Evolutionary conservation across 1,140 invertebrate genomes (phyloP), one percentile per base, ranked within the genome.

Genomic region (Zeugodacus cucurbitae): DNA sequence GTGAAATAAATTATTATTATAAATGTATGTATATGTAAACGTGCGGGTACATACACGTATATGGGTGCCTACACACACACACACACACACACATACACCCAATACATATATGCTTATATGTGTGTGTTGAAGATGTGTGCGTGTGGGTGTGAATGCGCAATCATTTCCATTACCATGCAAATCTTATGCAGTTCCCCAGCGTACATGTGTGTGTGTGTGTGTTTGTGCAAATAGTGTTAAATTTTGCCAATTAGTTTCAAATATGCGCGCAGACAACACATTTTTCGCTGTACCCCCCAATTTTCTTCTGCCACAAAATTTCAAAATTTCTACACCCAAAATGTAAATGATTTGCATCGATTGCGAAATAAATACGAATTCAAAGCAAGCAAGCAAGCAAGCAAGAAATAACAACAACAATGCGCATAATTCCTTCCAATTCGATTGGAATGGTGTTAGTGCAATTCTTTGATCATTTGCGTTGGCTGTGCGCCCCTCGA

Each of bases 381-480:
- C 8, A 22, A 82, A 54, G 41, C 10, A 82, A 82, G 34, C 37
- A 48, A 48, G 14, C 5, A 62, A 78, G n/a, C 8, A 34, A 70
- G 32, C 64, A 34, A 3, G 26, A 20, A 78, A 22, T 29, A 41
- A 22, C 22, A 78, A 78, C 70, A 41, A 78, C 70, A 78, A 78
- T 2, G 1, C 1, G n/a, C n/a, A 82, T 8, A 48, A 82, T 82
- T 82, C 74, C 74, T 82, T 82, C 74, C 74, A 82, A 82, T 29
- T 82, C 2, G 14, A 82, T 82, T 82, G 74, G 74, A 82, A 82
- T 82, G 74, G 74, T 82, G 74, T 82, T 82, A 48, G 37, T 82
- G 74, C 74, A 29, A 48, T 82, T 82, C 41, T 48, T 82, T 82
- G 37, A 48, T 82, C 22, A 82, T 82, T 82, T 82, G n/a, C 37